Conservation (phyloP, 2,888 invertebrate genomes). For the Linnaemya tessellans region DNA sequence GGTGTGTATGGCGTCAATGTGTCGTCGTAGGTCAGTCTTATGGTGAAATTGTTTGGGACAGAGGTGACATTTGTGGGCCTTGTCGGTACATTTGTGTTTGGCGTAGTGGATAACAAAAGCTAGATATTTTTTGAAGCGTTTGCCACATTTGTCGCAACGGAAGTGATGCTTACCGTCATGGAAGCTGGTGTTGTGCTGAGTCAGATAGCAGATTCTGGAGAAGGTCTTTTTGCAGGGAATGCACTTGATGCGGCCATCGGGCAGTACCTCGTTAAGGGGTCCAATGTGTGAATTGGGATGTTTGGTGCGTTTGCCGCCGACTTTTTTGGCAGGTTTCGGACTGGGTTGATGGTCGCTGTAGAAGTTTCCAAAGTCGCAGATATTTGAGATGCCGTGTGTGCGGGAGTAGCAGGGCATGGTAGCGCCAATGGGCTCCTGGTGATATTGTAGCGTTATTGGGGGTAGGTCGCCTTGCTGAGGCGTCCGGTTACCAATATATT, state of each 20-base stretch:
- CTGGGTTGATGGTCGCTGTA: not conserved
- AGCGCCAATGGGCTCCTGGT: slow-evolving; percentile 51
- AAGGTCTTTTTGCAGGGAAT: slow-evolving; percentile 92
- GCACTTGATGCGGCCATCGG: slow-evolving; percentile 86
- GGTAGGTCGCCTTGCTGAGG: slow-evolving; percentile 81
- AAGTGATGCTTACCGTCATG: slow-evolving; percentile 94
- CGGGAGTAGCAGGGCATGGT: too few species aligned
- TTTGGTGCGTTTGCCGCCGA: slow-evolving; percentile 70
- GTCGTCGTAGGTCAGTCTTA: slow-evolving; percentile 93
- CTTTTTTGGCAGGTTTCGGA: not conserved
- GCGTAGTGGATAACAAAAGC: slow-evolving; percentile 89
- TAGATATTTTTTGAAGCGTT: slow-evolving; percentile 89
- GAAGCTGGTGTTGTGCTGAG: slow-evolving; percentile 95
- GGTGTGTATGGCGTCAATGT: slow-evolving; percentile 92
- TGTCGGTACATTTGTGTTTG: slow-evolving; percentile 90
- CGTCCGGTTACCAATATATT: slow-evolving; percentile 78
- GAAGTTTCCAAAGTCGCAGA: slow-evolving; percentile 33
- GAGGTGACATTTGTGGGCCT: slow-evolving; percentile 92
- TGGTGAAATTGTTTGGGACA: slow-evolving; percentile 96
- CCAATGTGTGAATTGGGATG: slow-evolving; percentile 75
- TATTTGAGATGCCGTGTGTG: slow-evolving; percentile 78
- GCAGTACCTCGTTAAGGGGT: slow-evolving; percentile 72
- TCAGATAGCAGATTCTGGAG: slow-evolving; percentile 93
- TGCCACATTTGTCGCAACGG: slow-evolving; percentile 93
- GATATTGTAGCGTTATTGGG: slow-evolving; percentile 74